These are phyloP conservation scores for Eurytemora carolleeae DNA, from an alignment of 1,140 invertebrate genomes.

Conservation along the genomic window DNA sequence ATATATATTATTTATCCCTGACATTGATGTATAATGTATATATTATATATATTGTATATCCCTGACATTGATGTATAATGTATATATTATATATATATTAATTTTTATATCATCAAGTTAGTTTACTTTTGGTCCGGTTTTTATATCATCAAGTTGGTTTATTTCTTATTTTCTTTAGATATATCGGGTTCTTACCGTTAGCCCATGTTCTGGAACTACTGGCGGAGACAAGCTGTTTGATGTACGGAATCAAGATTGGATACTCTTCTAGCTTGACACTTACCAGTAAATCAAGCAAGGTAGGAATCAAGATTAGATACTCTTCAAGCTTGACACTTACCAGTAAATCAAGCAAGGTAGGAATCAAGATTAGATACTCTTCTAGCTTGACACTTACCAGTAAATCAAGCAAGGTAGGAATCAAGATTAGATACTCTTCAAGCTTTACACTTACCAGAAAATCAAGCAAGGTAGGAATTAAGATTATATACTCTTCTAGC, in stretches of 20 bases:
- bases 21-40: no score
- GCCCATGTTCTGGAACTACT: constrained; percentile 88
- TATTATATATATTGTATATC: no score
- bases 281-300: constrained; percentile 27
- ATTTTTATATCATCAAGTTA: no score
- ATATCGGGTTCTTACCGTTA: constrained; percentile 84
- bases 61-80: no score
- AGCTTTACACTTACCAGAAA: constrained; percentile 39
- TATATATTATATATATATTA: no score
- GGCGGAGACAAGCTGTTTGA: constrained; percentile 20
- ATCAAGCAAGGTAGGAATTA: constrained; percentile 20
- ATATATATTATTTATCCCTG: no score
- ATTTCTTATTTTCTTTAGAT: no score
- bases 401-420: constrained; percentile 41
- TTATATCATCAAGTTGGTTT: no score
- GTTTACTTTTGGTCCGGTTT: no score
- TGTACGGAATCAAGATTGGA: constrained; percentile 21
- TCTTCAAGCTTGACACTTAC: constrained; percentile 58
- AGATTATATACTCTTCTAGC: constrained; percentile 22
- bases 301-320: constrained; percentile 88
- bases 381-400: constrained; percentile 22
- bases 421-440: constrained; percentile 91
- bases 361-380: constrained; percentile 22
- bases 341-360: constrained; percentile 19
- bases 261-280: constrained; percentile 22